Conservation (phyloP, 2,113 vertebrate genomes). For the Labrus mixtus region DNA sequence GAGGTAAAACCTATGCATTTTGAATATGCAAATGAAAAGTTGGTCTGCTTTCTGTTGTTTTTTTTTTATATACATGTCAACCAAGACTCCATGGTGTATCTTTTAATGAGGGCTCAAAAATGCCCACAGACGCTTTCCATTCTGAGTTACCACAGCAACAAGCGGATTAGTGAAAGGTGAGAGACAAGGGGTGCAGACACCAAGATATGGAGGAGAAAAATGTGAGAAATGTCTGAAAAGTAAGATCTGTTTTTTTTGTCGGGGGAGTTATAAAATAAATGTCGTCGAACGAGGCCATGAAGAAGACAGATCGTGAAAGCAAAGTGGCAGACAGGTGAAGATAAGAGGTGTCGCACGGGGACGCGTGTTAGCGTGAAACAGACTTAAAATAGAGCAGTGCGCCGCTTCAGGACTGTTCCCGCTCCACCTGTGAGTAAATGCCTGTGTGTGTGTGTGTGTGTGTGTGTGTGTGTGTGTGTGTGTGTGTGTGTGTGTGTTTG, state of each 20-base stretch:
- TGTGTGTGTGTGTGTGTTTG: too few relatives aligned
- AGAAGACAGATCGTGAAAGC: conserved; percentile 18
- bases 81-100: conserved; percentile 28
- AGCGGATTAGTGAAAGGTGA: conserved; percentile 45
- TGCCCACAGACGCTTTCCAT: conserved; percentile 37
- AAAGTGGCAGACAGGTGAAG: conserved; percentile 21
- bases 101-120: conserved; percentile 65
- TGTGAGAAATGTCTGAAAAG: neutral
- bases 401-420: conserved; percentile 60
- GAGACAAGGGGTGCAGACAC: conserved; percentile 14
- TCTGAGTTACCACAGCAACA: conserved; percentile 71
- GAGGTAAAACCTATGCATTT: neutral
- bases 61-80: conserved; percentile 21
- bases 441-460: conserved; percentile 25
- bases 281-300: conserved; percentile 3
- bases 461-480: too few relatives aligned
- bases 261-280: neutral
- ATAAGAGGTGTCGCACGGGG: conserved; percentile 30
- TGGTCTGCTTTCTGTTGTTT: neutral
- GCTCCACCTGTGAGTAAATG: conserved; percentile 62
- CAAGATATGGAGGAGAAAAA: conserved; percentile 3
- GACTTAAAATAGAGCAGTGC: conserved; percentile 64
- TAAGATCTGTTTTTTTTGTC: neutral
- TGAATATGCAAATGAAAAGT: conserved; percentile 2
- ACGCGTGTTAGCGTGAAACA: conserved; percentile 43